Percentiles rank a stretch among this genome's conserved stretches.
Conservation (phyloP, 2,888 invertebrate genomes). For the Carabus problematicus region DNA sequence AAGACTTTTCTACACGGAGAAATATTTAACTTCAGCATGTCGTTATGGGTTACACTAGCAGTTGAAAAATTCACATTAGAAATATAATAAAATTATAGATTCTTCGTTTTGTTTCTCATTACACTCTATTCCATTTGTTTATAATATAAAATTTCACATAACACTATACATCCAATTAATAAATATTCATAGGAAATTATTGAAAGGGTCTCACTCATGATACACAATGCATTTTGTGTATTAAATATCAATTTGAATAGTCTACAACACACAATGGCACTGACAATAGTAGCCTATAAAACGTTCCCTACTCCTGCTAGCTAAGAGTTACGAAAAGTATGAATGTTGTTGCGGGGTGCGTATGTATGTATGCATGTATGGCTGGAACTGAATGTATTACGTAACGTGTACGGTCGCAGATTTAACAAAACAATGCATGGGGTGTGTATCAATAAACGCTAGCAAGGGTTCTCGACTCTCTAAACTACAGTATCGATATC, state of each 20-base stretch:
- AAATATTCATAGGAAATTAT: constrained; percentile 37
- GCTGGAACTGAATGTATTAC: background rate
- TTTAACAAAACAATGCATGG: constrained; percentile 33
- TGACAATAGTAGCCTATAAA: constrained; percentile 3
- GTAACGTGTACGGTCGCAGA: constrained; percentile 27
- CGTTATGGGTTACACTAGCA: too few species aligned
- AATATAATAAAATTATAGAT: too few species aligned
- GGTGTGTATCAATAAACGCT: constrained; percentile 21
- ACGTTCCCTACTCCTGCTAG: background rate
- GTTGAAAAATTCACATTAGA: too few species aligned
- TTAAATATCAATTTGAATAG: constrained; percentile 41
- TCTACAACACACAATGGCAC: constrained; percentile 10
- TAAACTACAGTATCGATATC: constrained; percentile 36
- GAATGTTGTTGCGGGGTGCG: too few species aligned
- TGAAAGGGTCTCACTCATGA: constrained; percentile 5
- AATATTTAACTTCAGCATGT: too few species aligned
- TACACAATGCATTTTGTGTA: constrained; percentile 20
- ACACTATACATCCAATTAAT: background rate
- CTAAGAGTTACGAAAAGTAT: background rate
- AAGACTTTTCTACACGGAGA: too few species aligned
- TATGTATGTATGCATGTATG: too few species aligned
- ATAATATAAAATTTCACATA: too few species aligned
- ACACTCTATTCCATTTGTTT: too few species aligned
- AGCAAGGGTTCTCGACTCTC: constrained; percentile 11
- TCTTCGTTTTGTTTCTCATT: too few species aligned